Evolutionary conservation across 2,797 vertebrate species (phyloP).

Genomic region (Semotilus atromaculatus): DNA sequence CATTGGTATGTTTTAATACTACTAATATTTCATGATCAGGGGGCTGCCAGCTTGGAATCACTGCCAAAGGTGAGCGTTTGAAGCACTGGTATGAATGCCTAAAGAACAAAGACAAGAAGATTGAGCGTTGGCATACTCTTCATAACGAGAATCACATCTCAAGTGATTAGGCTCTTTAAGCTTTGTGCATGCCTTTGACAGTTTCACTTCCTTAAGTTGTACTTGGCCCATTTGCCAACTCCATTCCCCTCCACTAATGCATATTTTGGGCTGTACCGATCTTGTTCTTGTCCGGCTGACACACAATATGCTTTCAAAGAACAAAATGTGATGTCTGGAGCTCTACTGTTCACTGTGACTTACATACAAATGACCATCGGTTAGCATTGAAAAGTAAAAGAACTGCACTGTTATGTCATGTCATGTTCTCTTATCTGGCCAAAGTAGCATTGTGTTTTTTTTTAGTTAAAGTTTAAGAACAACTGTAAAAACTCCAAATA

Average conservation of each 20-base stretch:
- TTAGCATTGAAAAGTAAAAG: neutral
- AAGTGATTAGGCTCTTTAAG: constrained; percentile 81
- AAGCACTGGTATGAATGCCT: constrained; percentile 98
- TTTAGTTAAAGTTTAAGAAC: constrained; percentile 14
- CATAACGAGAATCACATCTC: constrained; percentile 87
- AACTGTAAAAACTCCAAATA: constrained; percentile 20
- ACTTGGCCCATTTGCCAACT: constrained; percentile 53
- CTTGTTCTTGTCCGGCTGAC: neutral
- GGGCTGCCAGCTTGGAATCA: constrained; percentile 87
- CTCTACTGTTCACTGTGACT: constrained; percentile 35
- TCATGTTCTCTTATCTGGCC: constrained; percentile 1
- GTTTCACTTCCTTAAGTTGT: constrained; percentile 6
- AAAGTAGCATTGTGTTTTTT: constrained; percentile 9
- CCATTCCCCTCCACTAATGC: constrained; percentile 47
- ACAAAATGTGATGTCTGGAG: neutral
- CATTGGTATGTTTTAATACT: neutral
- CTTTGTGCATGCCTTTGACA: constrained; percentile 66
- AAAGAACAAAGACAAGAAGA: constrained; percentile 99
- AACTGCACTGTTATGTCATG: constrained; percentile 1
- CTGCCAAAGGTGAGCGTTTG: constrained; percentile 93
- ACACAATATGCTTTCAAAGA: neutral
- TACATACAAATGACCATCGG: neutral
- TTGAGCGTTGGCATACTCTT: constrained; percentile 97
- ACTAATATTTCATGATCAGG: constrained; percentile 10
- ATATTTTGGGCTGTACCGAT: neutral